Evolutionary conservation across 2,113 vertebrate species (phyloP), one percentile per base, ranked within the genome.

Genomic region (Limanda limanda): DNA sequence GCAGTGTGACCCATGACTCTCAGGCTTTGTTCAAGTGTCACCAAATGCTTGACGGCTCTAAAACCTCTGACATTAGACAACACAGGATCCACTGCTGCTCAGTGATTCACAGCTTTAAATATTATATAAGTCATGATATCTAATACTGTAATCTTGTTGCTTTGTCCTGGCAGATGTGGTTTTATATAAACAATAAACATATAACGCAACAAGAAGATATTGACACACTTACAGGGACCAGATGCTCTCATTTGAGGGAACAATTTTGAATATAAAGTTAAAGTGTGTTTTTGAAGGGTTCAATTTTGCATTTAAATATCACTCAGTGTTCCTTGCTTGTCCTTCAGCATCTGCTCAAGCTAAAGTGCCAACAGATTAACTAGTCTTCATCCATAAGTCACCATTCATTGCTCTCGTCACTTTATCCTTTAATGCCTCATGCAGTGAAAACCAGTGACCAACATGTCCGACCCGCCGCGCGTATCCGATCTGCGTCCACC

Each of bases 391-490:
- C 61, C 45, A 60, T 47, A 59, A 77, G 17, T 82, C 76, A 60
- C 62, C 20, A 63, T 20, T 78, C 67, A 80, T 14, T 56, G 52
- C 75, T 73, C 51, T 37, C 9, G 21, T 59, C 55, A 74, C n/a
- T 76, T 85, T 84, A 85, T 87, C 82, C 74, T 47, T 78, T 86
- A 77, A 81, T 79, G 71, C 78, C 57, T n/a, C n/a, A n/a, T 14
- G 57, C 52, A 31, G 61, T 72, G 42, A 74, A 76, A 69, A 57
- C 63, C 37, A 64, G 68, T 21, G 62, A 82, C 77, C 81, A 79
- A 68, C 80, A 78, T 42, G 71, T 80, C 47, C 57, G 40, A 71
- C n/a, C 59, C 67, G 45, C 60, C 60, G 56, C 71, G 42, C 51
- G 35, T 31, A 65, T 52, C 48, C 61, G 70, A 64, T 78, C 71